Percentiles rank a stretch among this genome's conserved stretches.
Conservation (phyloP, 2,888 invertebrate species). For the Drosophila anomalipes region DNA sequence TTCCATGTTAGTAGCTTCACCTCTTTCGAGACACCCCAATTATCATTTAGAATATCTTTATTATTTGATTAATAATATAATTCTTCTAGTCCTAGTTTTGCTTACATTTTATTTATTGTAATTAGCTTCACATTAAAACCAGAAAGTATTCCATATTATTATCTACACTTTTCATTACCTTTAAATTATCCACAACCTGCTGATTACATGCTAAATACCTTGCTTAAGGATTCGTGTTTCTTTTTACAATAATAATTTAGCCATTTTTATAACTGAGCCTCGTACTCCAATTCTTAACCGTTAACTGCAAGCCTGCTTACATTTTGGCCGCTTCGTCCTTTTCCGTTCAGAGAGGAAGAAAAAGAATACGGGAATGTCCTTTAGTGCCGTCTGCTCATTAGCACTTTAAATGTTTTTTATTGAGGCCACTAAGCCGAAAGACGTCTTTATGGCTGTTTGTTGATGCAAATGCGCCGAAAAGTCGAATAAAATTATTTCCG, state of each 20-base stretch:
- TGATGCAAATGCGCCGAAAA: conserved; percentile 69
- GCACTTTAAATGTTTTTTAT: conserved; percentile 58
- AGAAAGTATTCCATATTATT: not conserved
- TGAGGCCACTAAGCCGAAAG: conserved; percentile 52
- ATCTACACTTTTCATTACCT: not conserved
- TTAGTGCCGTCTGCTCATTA: conserved; percentile 50
- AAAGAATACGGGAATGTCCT: conserved; percentile 22
- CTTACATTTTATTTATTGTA: not conserved
- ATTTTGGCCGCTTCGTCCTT: not conserved
- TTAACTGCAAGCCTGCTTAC: not conserved
- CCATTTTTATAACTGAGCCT: not conserved
- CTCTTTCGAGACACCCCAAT: not conserved
- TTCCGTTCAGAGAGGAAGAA: not conserved
- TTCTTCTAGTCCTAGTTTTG: not conserved
- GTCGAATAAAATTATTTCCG: conserved; percentile 76
- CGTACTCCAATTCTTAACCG: not conserved
- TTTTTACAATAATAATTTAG: not conserved
- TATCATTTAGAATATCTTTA: not conserved
- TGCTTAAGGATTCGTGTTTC: not conserved
- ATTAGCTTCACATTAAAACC: not conserved
- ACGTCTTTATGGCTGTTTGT: conserved; percentile 71
- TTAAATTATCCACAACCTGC: not conserved
- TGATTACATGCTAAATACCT: not conserved
- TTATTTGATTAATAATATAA: not conserved
- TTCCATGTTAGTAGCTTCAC: not conserved